Base-by-base conservation (phyloP, 2,113 vertebrate species). In the Sinocyclocheilus anshuiensis region DNA sequence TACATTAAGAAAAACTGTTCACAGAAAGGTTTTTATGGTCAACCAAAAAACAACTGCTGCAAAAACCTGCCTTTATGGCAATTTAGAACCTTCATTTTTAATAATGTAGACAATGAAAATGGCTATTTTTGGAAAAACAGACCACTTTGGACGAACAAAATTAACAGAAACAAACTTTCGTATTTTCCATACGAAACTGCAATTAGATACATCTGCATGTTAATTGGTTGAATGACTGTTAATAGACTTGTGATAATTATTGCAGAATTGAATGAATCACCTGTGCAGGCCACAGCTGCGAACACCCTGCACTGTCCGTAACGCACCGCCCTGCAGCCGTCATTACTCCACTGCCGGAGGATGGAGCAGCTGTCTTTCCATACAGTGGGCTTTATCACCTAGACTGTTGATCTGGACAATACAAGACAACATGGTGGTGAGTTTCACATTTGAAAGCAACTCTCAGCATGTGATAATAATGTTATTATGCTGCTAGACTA, bases 291-390 rank as follows among this genome's bases (percentile, higher is more conserved):
- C 55, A 99, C 95, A 0, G 96, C 97, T 0, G 97, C 97, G 0
- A 97, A 99, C 29, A 98, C 97, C 98, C 97, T 98, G 91, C 97
- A 98, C 91, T 99, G 98, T 69, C 97, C 96, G 0, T 96, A 99
- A 53, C 93, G 90, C 89, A 99, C 97, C 0, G 92, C 93, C 16
- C 94, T 93, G 55, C 94, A 96, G 1, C 91, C 84, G 0, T 87
- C 89, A 0, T 90, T 86, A 80, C 90, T 93, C 97, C 97, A 99
- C 87, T 94, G 92, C 12, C 84, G 90, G 83, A 98, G 94, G 81
- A 98, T 97, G 50, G 95, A 94, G 82, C 94, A 92, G 0, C 97
- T 98, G 57, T 97, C 96, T 0, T 93, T 96, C 98, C 97, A 99
- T 76, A 18, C 65, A 85, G 94, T 95, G 1, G 98, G 97, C 88